These are phyloP conservation scores for Drosophila recens DNA, from an alignment of 2,888 invertebrate species.

Conservation along the genomic window DNA sequence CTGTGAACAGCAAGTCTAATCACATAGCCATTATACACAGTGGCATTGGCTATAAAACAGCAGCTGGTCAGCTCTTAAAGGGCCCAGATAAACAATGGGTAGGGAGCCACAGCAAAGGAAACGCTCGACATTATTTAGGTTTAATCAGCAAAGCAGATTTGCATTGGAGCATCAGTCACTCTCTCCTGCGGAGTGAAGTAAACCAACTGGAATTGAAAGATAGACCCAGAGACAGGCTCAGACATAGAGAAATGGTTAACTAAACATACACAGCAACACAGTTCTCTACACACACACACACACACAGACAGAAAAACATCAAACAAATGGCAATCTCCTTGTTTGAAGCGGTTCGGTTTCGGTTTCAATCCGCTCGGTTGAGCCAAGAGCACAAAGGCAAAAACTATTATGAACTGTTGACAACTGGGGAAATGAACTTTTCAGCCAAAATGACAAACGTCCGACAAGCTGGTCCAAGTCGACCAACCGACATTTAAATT, in stretches of 20 bases:
- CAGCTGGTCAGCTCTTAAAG: conserved; percentile 57
- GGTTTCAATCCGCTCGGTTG: conserved; percentile 39
- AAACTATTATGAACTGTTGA: conserved; percentile 75
- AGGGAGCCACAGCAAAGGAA: conserved; percentile 59
- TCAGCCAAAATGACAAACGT: conserved; percentile 69
- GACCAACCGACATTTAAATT: conserved; percentile 12
- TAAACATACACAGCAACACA: conserved; percentile 27
- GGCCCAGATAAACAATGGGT: conserved; percentile 43
- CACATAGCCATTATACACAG: conserved; percentile 53
- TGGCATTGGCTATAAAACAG: conserved; percentile 46
- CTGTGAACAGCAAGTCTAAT: conserved; percentile 39
- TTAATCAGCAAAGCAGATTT: conserved; percentile 78
- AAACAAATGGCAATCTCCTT: conserved; percentile 58
- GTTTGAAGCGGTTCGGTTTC: conserved; percentile 50
- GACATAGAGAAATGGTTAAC: conserved; percentile 50
- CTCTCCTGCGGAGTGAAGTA: conserved; percentile 65
- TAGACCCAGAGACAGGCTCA: conserved; percentile 45
- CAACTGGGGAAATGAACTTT: conserved; percentile 76
- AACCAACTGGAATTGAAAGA: conserved; percentile 75
- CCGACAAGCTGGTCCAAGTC: conserved; percentile 27
- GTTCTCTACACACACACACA: conserved; percentile 2
- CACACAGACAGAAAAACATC: conserved; percentile 50
- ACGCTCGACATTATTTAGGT: conserved; percentile 73
- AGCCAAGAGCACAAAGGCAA: conserved; percentile 50
- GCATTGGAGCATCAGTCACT: conserved; percentile 57